Conservation (phyloP, 2,888 invertebrate species). For the Thecophora atra region DNA sequence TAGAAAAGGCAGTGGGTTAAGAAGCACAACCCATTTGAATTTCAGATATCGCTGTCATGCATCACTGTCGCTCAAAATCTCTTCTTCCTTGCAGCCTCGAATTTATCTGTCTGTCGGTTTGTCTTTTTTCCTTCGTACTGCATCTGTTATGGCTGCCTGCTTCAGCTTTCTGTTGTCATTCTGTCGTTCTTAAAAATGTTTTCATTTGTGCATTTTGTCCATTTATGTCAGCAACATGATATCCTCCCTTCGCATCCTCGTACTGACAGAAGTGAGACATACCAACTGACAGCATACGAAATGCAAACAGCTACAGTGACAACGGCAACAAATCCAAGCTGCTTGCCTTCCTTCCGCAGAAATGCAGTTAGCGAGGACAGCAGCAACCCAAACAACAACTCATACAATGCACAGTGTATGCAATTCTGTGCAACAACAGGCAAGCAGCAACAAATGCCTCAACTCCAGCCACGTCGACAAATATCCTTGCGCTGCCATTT, state of each 20-base stretch:
- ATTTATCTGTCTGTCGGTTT: not conserved
- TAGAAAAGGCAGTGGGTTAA: too few relatives aligned
- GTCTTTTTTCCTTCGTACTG: not conserved
- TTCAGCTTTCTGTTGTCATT: conserved; percentile 27
- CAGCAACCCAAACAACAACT: conserved; percentile 16
- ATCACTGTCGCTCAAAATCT: not conserved
- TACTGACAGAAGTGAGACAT: conserved; percentile 39
- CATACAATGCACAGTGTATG: not conserved
- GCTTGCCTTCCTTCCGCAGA: conserved; percentile 13
- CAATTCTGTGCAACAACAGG: conserved; percentile 25
- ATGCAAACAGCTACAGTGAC: conserved; percentile 36
- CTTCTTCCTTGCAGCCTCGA: not conserved
- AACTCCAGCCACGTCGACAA: conserved; percentile 23
- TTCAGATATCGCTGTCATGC: not conserved
- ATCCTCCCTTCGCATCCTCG: conserved; percentile 46
- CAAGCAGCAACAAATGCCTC: conserved; percentile 27
- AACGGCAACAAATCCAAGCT: conserved; percentile 26
- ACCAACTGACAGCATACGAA: conserved; percentile 42
- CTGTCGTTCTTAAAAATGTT: conserved; percentile 46
- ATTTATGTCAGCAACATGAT: conserved; percentile 60
- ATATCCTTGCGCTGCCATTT: conserved; percentile 40
- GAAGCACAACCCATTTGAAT: not conserved
- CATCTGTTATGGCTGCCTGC: not conserved
- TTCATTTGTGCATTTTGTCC: conserved; percentile 54
- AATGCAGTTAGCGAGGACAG: conserved; percentile 12